Conservation (phyloP, 2,888 invertebrate genomes). For the Barypeithes pellucidus region DNA sequence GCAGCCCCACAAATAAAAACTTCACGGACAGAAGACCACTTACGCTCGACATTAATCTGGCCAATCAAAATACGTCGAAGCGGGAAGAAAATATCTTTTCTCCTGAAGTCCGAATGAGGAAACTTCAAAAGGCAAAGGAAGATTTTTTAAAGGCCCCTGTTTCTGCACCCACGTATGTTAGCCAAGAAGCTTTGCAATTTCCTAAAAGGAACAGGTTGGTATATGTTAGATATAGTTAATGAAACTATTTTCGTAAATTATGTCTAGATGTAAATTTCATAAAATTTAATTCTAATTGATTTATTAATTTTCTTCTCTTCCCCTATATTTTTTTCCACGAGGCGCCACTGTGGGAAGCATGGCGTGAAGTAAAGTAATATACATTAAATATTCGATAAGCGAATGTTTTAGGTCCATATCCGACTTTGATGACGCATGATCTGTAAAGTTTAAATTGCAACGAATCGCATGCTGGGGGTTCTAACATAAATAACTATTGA, state of each 20-base stretch:
- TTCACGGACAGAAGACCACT: conserved; percentile 27
- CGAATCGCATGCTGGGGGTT: too few species aligned
- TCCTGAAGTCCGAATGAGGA: conserved; percentile 73
- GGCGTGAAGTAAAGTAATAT: too few species aligned
- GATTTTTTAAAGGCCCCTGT: conserved; percentile 74
- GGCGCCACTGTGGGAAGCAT: too few species aligned
- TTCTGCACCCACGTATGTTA: conserved; percentile 55
- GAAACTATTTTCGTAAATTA: neutral
- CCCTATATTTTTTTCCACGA: too few species aligned
- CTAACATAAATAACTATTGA: too few species aligned
- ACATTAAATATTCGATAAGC: too few species aligned
- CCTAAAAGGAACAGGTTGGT: conserved; percentile 64
- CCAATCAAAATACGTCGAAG: conserved; percentile 5
- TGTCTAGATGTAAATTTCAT: too few species aligned
- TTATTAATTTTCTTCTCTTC: too few species aligned
- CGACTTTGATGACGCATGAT: too few species aligned
- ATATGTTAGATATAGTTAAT: neutral
- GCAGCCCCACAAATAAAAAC: neutral
- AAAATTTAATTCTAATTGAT: too few species aligned
- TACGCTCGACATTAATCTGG: conserved; percentile 49
- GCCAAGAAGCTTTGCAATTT: conserved; percentile 59
- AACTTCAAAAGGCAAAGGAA: conserved; percentile 81
- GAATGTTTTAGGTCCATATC: too few species aligned
- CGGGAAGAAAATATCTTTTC: conserved; percentile 43
- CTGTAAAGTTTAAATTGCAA: too few species aligned